These are phyloP conservation scores for Ophraella communa DNA, from an alignment of 2,888 invertebrate genomes.

Conservation along the genomic window DNA sequence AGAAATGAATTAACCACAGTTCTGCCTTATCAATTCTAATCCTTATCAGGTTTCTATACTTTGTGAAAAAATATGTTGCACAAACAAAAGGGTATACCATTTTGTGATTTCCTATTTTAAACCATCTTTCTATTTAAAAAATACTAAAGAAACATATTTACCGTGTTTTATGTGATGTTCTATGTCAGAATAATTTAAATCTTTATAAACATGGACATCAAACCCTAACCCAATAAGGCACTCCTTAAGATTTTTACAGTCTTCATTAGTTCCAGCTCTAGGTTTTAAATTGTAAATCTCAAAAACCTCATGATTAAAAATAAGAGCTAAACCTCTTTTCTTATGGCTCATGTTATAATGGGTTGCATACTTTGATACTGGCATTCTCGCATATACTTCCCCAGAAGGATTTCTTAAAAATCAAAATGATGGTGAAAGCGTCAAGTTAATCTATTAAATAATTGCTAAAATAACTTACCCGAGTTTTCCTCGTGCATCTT, in stretches of 20 bases:
- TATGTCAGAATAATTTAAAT: constrained; percentile 74
- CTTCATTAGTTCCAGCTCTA: constrained; percentile 85
- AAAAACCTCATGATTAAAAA: constrained; percentile 91
- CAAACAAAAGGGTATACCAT: constrained; percentile 8
- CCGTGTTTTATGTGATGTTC: constrained; percentile 52
- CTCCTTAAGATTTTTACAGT: constrained; percentile 76
- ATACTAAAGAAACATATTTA: no score
- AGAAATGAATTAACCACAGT: neutral
- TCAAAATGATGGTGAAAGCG: neutral
- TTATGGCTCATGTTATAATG: constrained; percentile 89
- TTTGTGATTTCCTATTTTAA: no score
- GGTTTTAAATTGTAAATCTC: constrained; percentile 72
- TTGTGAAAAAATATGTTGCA: no score
- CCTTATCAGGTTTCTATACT: no score
- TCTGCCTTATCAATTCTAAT: neutral
- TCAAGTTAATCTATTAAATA: neutral
- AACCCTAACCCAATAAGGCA: constrained; percentile 73
- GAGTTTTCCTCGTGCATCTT: constrained; percentile 49
- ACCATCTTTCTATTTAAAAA: no score
- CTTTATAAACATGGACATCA: constrained; percentile 72
- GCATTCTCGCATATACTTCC: constrained; percentile 64
- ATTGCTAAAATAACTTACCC: constrained; percentile 47
- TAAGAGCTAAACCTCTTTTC: constrained; percentile 81
- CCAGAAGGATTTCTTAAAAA: constrained; percentile 26
- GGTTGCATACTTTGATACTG: constrained; percentile 71